These are phyloP conservation scores for Gouania willdenowi DNA, from an alignment of 2,797 vertebrate genomes.

Conservation along the genomic window DNA sequence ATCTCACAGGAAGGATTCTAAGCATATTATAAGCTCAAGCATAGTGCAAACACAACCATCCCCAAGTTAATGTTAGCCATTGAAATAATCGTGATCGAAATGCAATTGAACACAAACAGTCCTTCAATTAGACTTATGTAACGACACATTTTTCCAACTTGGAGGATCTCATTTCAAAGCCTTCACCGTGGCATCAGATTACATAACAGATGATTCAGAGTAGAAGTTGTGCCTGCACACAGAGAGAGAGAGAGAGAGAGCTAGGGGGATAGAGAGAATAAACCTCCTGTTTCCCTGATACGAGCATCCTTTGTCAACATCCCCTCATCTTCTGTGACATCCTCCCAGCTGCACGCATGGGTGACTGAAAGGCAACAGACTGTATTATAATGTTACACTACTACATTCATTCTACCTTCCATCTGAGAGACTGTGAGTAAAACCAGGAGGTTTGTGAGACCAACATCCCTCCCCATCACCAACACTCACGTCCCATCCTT, in stretches of 20 bases:
- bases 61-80: constrained; percentile 38
- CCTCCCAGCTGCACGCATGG: constrained; percentile 4
- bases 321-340: neutral
- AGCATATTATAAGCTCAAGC: constrained; percentile 49
- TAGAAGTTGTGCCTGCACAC: constrained; percentile 45
- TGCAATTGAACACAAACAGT: constrained; percentile 46
- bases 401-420: too few species aligned
- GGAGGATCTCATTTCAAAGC: constrained; percentile 58
- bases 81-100: neutral
- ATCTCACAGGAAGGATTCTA: constrained; percentile 63
- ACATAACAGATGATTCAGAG: constrained; percentile 73
- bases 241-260: too few species aligned
- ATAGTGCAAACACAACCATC: constrained; percentile 27
- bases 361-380: constrained; percentile 8
- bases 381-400: too few species aligned
- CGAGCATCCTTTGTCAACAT: constrained; percentile 1
- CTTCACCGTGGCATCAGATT: constrained; percentile 63
- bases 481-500: constrained; percentile 56
- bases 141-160: constrained; percentile 53
- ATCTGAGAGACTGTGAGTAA: constrained; percentile 32
- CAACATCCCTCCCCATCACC: constrained; percentile 43
- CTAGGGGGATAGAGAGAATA: too few species aligned
- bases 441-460: constrained; percentile 16
- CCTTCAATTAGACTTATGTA: constrained; percentile 50
- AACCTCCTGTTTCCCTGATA: constrained; percentile 1